These are phyloP conservation scores for Lucinisca nassula DNA, from an alignment of 2,888 invertebrate genomes.

Conservation along the genomic window DNA sequence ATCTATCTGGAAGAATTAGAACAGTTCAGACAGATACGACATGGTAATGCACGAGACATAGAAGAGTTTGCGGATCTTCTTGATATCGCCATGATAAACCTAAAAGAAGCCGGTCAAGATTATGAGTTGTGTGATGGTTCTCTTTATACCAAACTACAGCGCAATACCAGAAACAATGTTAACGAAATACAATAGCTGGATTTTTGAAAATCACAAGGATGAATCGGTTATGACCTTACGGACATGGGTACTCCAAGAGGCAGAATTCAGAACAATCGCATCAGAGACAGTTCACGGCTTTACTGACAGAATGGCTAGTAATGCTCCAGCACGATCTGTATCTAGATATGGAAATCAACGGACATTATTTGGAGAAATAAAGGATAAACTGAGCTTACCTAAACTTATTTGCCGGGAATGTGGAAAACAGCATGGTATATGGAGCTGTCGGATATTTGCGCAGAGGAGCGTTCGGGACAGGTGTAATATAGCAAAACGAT, in stretches of 20 bases:
- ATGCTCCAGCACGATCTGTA: not conserved
- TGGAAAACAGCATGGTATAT: conserved; percentile 26
- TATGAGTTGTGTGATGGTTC: not conserved
- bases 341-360: not conserved
- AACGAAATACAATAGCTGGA: conserved; percentile 32
- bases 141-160: conserved; percentile 13
- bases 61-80: conserved; percentile 24
- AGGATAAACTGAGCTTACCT: not conserved
- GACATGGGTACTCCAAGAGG: conserved; percentile 18
- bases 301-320: not conserved
- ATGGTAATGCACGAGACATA: conserved; percentile 12
- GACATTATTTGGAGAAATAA: conserved; percentile 1
- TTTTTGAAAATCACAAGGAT: conserved; percentile 26
- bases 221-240: conserved; percentile 9
- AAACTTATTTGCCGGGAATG: conserved; percentile 15
- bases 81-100: conserved; percentile 21
- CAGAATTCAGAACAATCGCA: conserved; percentile 24
- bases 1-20: conserved; percentile 12
- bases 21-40: not conserved
- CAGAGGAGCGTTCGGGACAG: not conserved
- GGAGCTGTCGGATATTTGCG: conserved; percentile 30
- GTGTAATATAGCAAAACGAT: conserved; percentile 40
- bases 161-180: conserved; percentile 45
- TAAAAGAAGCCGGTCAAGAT: not conserved
- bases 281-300: conserved; percentile 34